Percentiles rank a stretch among this genome's conserved stretches.
Evolutionary conservation across 2,113 vertebrate species (phyloP).

Genomic region (Synodontis membranacea): DNA sequence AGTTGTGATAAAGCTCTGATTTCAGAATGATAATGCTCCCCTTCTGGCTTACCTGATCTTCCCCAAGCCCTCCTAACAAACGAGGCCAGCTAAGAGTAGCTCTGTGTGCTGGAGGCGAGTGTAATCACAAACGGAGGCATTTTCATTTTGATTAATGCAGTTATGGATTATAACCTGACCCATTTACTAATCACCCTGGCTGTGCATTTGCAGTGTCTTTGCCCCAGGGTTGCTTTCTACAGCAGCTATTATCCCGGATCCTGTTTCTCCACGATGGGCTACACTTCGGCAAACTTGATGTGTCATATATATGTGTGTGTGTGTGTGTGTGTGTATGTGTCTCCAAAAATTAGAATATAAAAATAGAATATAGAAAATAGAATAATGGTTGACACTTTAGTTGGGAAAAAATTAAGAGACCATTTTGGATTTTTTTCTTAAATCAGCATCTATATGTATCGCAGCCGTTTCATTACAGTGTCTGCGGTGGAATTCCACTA

Average conservation of each 20-base stretch:
- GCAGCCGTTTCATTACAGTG: no score
- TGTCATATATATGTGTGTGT: background rate
- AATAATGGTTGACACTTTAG: no score
- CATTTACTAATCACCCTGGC: conserved; percentile 68
- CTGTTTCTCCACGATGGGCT: conserved; percentile 20
- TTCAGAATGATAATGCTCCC: conserved; percentile 1
- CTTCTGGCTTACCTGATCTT: conserved; percentile 36
- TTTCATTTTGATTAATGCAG: conserved; percentile 73
- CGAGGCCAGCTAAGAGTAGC: conserved; percentile 29
- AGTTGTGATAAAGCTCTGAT: conserved; percentile 29
- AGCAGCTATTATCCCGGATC: conserved; percentile 4
- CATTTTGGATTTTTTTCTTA: no score
- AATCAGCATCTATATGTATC: no score
- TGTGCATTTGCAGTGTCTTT: conserved; percentile 52
- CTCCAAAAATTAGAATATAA: no score
- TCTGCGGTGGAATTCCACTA: no score
- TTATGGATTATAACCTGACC: conserved; percentile 74
- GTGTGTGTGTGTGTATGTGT: background rate
- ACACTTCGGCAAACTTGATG: background rate
- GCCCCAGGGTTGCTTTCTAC: conserved; percentile 54
- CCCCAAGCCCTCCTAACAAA: conserved; percentile 42
- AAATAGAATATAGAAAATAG: no score
- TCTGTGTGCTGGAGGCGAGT: conserved; percentile 50
- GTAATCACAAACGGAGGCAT: conserved; percentile 69
- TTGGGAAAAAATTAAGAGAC: no score